These are phyloP conservation scores for Drosophila neocordata DNA, from an alignment of 1,140 invertebrate genomes.

Conservation along the genomic window DNA sequence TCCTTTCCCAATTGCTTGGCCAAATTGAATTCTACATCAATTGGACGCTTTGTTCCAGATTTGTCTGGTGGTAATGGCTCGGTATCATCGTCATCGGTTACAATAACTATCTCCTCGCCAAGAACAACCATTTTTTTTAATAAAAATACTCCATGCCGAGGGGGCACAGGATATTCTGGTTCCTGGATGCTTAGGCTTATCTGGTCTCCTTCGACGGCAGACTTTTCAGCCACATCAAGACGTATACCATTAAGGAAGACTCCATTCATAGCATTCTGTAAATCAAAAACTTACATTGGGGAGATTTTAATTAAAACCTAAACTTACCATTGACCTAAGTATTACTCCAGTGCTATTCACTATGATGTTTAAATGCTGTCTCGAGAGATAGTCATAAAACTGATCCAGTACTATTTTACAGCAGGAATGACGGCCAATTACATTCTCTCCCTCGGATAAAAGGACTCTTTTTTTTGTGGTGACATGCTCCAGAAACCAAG, in stretches of 20 bases:
- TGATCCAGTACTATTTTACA: conserved; percentile 37
- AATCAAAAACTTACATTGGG: background rate
- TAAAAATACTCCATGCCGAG: conserved; percentile 35
- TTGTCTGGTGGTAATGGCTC: background rate
- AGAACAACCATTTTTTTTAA: conserved; percentile 25
- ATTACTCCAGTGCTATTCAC: conserved; percentile 30
- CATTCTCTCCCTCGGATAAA: conserved; percentile 34
- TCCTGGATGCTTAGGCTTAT: conserved; percentile 49
- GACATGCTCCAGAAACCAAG: conserved; percentile 57
- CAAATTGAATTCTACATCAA: background rate
- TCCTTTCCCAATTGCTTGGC: background rate
- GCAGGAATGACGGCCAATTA: conserved; percentile 50
- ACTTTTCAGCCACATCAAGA: background rate
- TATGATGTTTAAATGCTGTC: conserved; percentile 47
- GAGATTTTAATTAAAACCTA: background rate
- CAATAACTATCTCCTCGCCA: conserved; percentile 9
- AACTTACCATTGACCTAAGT: conserved; percentile 40
- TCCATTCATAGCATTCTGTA: conserved; percentile 51
- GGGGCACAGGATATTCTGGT: background rate
- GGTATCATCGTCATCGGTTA: conserved; percentile 7
- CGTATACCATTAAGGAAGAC: conserved; percentile 42
- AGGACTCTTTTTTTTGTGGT: conserved; percentile 25
- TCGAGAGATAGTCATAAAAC: conserved; percentile 43
- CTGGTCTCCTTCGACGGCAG: conserved; percentile 18
- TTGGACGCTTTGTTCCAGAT: no score